These are phyloP conservation scores for Trichechus manatus DNA, from an alignment of 2,113 vertebrate genomes.

Conservation along the genomic window DNA sequence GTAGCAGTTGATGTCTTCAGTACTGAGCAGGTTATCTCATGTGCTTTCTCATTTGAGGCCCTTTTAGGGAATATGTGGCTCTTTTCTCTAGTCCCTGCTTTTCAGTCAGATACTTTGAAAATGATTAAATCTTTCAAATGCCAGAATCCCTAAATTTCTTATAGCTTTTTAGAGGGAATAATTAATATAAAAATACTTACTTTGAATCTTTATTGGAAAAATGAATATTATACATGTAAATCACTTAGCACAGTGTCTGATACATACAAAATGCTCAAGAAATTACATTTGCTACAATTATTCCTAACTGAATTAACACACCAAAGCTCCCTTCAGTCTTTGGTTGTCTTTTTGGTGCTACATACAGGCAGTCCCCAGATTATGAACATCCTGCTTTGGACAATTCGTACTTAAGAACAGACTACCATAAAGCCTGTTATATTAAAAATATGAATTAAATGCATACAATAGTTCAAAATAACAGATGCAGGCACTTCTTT, in stretches of 20 bases:
- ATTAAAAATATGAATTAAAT: too few relatives aligned
- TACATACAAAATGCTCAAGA: not conserved
- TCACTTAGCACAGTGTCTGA: not conserved
- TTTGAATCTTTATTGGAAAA: conserved; percentile 10
- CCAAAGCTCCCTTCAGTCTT: not conserved
- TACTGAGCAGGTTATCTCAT: not conserved
- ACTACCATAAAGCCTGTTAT: too few relatives aligned
- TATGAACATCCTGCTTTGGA: too few relatives aligned
- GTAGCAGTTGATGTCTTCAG: not conserved
- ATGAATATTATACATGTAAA: conserved; percentile 35
- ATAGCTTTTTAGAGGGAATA: not conserved
- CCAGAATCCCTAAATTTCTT: not conserved
- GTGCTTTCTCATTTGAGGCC: not conserved
- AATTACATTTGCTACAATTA: not conserved
- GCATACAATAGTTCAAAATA: too few relatives aligned
- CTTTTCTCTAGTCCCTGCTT: conserved; percentile 2
- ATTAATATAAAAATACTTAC: not conserved
- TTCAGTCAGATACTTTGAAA: conserved; percentile 23
- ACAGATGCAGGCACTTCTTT: too few relatives aligned
- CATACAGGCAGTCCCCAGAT: too few relatives aligned
- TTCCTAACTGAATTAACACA: not conserved
- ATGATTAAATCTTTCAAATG: conserved; percentile 7
- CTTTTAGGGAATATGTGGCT: not conserved
- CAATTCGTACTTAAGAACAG: too few relatives aligned
- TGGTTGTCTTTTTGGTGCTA: not conserved